Evolutionary conservation across 2,888 invertebrate species (phyloP), one percentile per base, ranked within the genome.

Genomic region (Strigamia transsilvanica): DNA sequence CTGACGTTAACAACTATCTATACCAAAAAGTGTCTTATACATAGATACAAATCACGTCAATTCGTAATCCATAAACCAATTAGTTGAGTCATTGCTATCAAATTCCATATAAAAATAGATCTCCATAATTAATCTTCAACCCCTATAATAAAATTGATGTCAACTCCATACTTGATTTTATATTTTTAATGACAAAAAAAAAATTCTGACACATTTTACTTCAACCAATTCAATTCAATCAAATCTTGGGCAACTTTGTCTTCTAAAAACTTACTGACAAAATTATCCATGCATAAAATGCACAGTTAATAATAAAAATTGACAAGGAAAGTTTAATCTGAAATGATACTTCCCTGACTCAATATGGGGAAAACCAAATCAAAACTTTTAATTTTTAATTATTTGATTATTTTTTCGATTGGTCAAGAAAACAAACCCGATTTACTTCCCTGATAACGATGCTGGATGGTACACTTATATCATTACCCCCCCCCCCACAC

Each of bases 41-140:
- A n/a, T 46, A 46, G n/a, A 46, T 46, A 46, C 46, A 46, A 46
- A 46, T 38, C 46, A 46, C 46, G 46, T 38, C 46, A 46, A 46
- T 46, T 15, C 46, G n/a, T 46, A 46, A 46, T 46, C 46, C 46
- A 46, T 46, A 46, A 46, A 46, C 46, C n/a, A 46, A 46, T 46
- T 46, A 15, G 46, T 46, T 46, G 46, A 46, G 46, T 46, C 46
- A 46, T 46, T 46, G 46, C 46, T 46, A 46, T 46, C 46, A 46
- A 15, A n/a, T 46, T 46, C 46, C 46, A 46, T 5, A 46, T 46
- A 46, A 46, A 46, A 46, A 46, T 46, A 46, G 46, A 46, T 46
- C 46, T 38, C 46, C 13, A 46, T 46, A 46, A 46, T 46, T 46
- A 46, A 46, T n/a, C 13, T 46, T 13, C 2, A 13, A 46, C n/a